phyloP scores from a whole-genome alignment of 2,113 vertebrate genomes.

The Centropus unirufus region DNA sequence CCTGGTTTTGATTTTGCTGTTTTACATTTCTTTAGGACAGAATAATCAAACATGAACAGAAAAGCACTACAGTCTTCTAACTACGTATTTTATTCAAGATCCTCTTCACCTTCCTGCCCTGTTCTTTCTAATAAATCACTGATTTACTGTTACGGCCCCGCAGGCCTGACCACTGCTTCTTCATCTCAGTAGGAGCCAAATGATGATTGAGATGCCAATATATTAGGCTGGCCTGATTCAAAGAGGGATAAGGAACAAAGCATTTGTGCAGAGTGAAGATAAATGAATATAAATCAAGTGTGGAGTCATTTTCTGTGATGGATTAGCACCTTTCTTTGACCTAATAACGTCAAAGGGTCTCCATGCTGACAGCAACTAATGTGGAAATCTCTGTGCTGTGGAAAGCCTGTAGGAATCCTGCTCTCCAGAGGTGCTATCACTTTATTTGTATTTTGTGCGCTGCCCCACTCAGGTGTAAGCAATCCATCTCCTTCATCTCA shows the following conservation, averaged over 20 bases:
- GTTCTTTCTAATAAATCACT: constrained; percentile 38
- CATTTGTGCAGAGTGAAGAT: constrained; percentile 36
- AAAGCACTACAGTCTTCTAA: not conserved
- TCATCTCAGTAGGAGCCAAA: constrained; percentile 67
- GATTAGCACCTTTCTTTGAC: constrained; percentile 63
- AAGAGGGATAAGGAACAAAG: constrained; percentile 63
- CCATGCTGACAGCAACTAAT: constrained; percentile 50
- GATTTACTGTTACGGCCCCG: constrained; percentile 42
- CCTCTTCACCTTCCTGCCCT: constrained; percentile 33
- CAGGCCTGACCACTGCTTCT: constrained; percentile 33
- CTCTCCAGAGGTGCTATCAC: not conserved
- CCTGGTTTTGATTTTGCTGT: not conserved
- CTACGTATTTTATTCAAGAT: constrained; percentile 32
- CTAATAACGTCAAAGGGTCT: constrained; percentile 50
- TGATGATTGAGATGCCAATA: constrained; percentile 72
- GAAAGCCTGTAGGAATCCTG: not conserved
- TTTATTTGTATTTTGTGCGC: not conserved
- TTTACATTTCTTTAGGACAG: not conserved
- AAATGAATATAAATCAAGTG: constrained; percentile 28
- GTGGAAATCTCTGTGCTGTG: not conserved
- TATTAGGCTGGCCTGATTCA: constrained; percentile 52
- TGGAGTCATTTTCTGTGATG: constrained; percentile 46
- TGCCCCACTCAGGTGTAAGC: not conserved
- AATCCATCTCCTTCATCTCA: not conserved
- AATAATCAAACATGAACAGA: not conserved